A percentile compares a stretch with the other conserved stretches of the same genome.
Evolutionary conservation across 35 echinoderm and acorn worm species (phyloP).

Genomic region (Eucidaris tribuloides): DNA sequence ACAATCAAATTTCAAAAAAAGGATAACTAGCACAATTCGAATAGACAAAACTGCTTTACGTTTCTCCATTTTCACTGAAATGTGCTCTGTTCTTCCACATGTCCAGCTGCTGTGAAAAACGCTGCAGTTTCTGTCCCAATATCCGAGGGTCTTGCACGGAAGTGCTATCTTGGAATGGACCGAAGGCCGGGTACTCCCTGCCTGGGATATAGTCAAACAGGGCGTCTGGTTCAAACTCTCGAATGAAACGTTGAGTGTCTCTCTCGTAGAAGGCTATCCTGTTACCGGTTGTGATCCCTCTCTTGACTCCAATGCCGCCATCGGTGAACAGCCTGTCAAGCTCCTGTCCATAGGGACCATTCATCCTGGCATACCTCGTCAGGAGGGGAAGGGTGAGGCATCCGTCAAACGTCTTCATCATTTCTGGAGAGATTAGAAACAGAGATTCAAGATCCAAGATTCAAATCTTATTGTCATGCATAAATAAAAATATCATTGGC

Average conservation of each 20-base stretch:
- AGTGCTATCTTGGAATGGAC: not conserved
- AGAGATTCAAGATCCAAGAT: too few species aligned
- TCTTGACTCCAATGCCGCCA: not conserved
- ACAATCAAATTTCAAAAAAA: too few species aligned
- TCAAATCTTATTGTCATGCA: too few species aligned
- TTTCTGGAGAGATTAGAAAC: not conserved
- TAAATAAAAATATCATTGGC: too few species aligned
- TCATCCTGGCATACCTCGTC: not conserved
- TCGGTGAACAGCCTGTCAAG: not conserved
- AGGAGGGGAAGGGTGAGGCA: not conserved
- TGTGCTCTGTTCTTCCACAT: constrained; percentile 20
- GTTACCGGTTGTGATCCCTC: not conserved
- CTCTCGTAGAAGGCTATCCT: not conserved
- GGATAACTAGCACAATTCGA: too few species aligned
- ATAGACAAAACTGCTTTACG: too few species aligned
- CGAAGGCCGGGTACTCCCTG: not conserved
- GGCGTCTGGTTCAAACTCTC: not conserved
- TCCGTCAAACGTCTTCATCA: not conserved
- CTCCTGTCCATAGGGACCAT: not conserved
- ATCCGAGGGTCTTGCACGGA: not conserved
- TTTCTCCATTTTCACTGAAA: too few species aligned
- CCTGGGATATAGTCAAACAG: constrained; percentile 5
- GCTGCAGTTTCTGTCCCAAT: not conserved
- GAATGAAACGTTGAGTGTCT: not conserved
- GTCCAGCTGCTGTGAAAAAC: not conserved